Percentiles rank a stretch among this genome's conserved stretches.
phyloP scores from a whole-genome alignment of 2,113 vertebrate species.

The Triplophysa siluroides region DNA sequence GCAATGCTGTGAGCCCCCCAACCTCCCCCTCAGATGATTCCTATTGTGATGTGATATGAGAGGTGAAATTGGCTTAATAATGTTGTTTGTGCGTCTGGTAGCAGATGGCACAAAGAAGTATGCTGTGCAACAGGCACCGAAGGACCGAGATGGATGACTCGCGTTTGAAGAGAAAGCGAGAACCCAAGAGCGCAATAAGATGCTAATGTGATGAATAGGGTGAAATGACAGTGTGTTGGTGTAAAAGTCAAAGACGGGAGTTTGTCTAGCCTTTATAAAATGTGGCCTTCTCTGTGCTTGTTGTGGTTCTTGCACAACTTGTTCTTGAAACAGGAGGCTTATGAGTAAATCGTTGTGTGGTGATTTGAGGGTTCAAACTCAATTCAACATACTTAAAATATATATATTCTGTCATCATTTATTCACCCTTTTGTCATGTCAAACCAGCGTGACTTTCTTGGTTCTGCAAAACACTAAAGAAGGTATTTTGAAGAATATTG shows the following conservation, averaged over 20 bases:
- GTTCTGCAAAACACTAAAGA: too few species aligned
- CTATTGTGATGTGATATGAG: conserved; percentile 18
- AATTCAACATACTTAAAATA: too few species aligned
- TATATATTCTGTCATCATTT: too few species aligned
- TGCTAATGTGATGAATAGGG: not conserved
- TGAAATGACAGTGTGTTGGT: conserved; percentile 7
- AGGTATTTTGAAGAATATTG: too few species aligned
- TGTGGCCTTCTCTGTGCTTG: not conserved
- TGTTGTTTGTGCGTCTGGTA: conserved; percentile 12
- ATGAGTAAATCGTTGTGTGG: not conserved
- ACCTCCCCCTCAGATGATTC: not conserved
- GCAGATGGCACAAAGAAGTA: conserved; percentile 10
- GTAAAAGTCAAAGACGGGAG: not conserved
- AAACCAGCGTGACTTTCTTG: too few species aligned
- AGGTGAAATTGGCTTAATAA: conserved; percentile 31
- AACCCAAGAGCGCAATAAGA: not conserved
- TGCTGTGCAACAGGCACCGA: not conserved
- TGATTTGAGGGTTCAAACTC: not conserved
- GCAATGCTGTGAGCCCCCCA: not conserved
- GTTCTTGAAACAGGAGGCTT: not conserved
- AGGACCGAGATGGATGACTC: not conserved
- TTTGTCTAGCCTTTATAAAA: not conserved
- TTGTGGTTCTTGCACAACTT: not conserved
- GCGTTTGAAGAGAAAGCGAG: not conserved
- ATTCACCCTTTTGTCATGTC: too few species aligned